Percentiles rank a stretch among this genome's conserved stretches.
Conservation (phyloP, 1,140 invertebrate genomes). For the Lerema accius region DNA sequence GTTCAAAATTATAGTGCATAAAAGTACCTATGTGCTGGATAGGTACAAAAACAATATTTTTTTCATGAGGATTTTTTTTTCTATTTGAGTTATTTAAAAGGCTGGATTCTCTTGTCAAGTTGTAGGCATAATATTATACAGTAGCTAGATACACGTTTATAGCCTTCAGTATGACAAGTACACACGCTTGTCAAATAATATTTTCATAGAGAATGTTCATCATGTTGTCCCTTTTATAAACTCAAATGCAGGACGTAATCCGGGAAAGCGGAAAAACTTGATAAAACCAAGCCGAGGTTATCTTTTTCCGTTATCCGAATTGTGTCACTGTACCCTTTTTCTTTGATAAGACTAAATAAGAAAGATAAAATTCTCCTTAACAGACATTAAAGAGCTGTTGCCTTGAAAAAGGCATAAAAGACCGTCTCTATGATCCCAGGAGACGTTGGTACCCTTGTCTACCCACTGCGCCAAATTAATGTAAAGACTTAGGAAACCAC, state of each 20-base stretch:
- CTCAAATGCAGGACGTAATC: conserved; percentile 40
- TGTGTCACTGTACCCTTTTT: conserved; percentile 75
- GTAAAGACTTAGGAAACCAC: conserved; percentile 49
- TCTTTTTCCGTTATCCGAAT: conserved; percentile 68
- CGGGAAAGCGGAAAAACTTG: conserved; percentile 60
- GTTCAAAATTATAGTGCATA: no score
- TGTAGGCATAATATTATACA: no score
- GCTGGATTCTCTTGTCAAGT: no score
- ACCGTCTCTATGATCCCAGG: conserved; percentile 53
- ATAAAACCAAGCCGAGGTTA: conserved; percentile 63
- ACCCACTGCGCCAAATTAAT: conserved; percentile 66
- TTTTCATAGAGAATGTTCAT: conserved; percentile 24
- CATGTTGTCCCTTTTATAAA: conserved; percentile 20
- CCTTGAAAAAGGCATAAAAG: conserved; percentile 72
- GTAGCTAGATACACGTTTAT: not conserved
- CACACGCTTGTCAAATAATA: conserved; percentile 3
- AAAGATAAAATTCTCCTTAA: conserved; percentile 78
- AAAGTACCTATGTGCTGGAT: no score
- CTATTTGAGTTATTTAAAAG: no score
- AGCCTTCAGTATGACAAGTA: not conserved
- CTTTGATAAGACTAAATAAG: conserved; percentile 71
- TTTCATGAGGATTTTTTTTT: no score
- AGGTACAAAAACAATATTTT: no score
- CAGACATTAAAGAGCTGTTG: conserved; percentile 75
- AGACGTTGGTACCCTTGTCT: conserved; percentile 44